Conservation (phyloP, 2,888 invertebrate genomes). For the Craniophora ligustri region DNA sequence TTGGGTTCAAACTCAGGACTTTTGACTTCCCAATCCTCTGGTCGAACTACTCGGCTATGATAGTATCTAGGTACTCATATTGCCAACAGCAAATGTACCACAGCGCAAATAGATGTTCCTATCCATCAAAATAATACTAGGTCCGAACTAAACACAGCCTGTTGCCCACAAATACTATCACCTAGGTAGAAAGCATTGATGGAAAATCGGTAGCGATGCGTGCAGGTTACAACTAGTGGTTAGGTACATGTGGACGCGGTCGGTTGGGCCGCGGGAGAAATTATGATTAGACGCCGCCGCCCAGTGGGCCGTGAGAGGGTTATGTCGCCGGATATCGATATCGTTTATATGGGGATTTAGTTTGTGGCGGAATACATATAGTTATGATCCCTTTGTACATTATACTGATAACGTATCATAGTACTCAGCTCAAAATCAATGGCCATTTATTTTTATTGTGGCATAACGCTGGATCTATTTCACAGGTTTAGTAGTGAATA, state of each 20-base stretch:
- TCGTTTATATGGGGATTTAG: constrained; percentile 1
- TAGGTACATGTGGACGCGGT: constrained; percentile 39
- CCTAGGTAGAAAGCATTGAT: constrained; percentile 39
- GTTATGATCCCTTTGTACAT: too few relatives aligned
- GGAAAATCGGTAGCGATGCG: constrained; percentile 55
- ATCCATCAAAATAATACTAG: constrained; percentile 6
- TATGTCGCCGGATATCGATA: not conserved
- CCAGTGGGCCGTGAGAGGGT: constrained; percentile 27
- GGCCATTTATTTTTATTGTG: too few relatives aligned
- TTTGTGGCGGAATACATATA: not conserved
- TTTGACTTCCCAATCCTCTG: too few relatives aligned
- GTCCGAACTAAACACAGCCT: not conserved
- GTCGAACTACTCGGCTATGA: too few relatives aligned
- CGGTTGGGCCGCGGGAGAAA: constrained; percentile 34
- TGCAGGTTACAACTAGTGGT: constrained; percentile 31
- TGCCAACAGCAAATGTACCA: not conserved
- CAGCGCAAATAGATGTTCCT: not conserved
- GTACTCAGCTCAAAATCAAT: too few relatives aligned
- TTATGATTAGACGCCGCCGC: constrained; percentile 25
- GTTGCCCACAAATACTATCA: not conserved
- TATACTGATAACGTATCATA: not conserved
- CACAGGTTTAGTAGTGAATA: too few relatives aligned
- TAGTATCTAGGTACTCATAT: too few relatives aligned
- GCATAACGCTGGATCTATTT: too few relatives aligned
- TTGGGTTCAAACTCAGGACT: too few relatives aligned